Evolutionary conservation across 2,113 vertebrate species (phyloP), one percentile per base, ranked within the genome.

Genomic region (Xiphias gladius): DNA sequence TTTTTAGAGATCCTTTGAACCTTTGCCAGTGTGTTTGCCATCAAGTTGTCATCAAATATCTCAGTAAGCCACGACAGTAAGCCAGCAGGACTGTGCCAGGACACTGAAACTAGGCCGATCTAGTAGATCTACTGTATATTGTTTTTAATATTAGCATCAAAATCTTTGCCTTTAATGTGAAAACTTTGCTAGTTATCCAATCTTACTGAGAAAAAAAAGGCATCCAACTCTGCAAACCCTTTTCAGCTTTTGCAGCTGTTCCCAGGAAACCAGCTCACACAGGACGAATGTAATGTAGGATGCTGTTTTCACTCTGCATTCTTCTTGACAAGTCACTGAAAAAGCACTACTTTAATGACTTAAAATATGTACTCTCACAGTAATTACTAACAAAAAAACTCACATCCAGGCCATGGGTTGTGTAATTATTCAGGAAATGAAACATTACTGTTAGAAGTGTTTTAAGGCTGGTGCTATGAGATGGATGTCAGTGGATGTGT

Each of bases 201-300:
- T 66, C 30, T 28, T 37, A 41, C 43, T 71, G 64, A 75, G 58
- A n/a, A 28, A 57, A 39, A 22, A 28, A 63, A 43, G 54, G 4
- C 19, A 58, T 50, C 54, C 12, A 65, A 62, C 67, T 35, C 32
- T 66, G 61, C 58, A 83, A n/a, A 69, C 43, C 3, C 35, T 71
- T n/a, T 43, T 19, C 46, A 71, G 76, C 57, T 48, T 75, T 48
- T 28, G 61, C 86, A 89, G 71, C 70, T 86, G 80, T 63, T 86
- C 66, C 63, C 9, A 7, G 52, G 20, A 85, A 77, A 85, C 66
- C 61, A 62, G 28, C 82, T 75, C 50, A 28, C 26, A 50, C 19
- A 10, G 19, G 39, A 54, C 8, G 2, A 72, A 28, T 68, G 17
- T 50, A 62, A 57, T 68, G 35, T 19, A 61, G 22, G 41, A 26